Conservation (phyloP, 2,113 vertebrate species). For the Actinemys pallida region DNA sequence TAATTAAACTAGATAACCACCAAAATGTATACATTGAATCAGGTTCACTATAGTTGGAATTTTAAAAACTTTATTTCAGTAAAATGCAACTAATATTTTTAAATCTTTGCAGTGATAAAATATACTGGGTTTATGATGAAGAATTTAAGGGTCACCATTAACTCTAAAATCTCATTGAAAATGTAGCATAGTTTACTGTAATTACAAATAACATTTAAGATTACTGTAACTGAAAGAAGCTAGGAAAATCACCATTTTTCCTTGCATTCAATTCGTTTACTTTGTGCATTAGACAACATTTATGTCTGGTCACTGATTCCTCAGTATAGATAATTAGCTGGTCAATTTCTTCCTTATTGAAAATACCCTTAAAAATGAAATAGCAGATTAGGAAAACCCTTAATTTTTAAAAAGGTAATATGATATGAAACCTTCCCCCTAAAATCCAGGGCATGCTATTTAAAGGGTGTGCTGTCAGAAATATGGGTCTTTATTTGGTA, state of each 20-base stretch:
- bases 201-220: accelerated
- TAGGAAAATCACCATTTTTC: not conserved
- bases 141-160: not conserved
- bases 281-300: not conserved
- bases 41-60: not conserved
- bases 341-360: not conserved
- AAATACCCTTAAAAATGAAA: not conserved
- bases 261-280: not conserved
- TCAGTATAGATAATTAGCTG: not conserved
- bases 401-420: not conserved
- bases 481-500: not conserved
- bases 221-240: not conserved
- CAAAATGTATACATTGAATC: not conserved
- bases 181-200: not conserved
- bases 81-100: not conserved
- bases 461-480: not conserved
- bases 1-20: not conserved
- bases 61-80: not conserved
- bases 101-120: not conserved
- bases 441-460: not conserved
- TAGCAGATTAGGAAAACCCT: not conserved
- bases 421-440: not conserved
- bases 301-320: not conserved
- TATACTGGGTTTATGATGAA: not conserved
- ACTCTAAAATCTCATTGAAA: accelerated